These are phyloP conservation scores for Leptinotarsa peninsularis DNA, from an alignment of 2,888 invertebrate species.

Conservation along the genomic window DNA sequence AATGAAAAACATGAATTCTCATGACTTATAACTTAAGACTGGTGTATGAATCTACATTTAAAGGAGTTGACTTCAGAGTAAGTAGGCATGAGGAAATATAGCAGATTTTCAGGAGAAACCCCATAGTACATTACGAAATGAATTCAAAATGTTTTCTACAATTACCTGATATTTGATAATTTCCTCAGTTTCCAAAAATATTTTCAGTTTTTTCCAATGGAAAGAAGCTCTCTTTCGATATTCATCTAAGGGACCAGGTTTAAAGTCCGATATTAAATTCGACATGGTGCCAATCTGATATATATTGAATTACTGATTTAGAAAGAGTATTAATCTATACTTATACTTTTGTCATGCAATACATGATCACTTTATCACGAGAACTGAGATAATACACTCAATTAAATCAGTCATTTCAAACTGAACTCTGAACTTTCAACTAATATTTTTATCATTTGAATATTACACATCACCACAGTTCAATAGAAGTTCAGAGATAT, in stretches of 20 bases:
- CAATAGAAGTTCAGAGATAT: no score
- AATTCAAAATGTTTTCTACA: neutral
- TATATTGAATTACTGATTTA: neutral
- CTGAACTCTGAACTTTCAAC: neutral
- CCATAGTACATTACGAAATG: no score
- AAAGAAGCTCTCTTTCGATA: conserved; percentile 76
- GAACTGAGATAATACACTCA: neutral
- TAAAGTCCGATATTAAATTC: conserved; percentile 71
- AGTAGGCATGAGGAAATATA: no score
- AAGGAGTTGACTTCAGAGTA: no score
- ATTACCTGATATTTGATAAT: conserved; percentile 68
- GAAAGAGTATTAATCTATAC: neutral
- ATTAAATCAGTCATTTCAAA: neutral
- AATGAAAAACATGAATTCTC: no score
- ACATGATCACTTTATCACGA: neutral
- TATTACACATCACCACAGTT: no score
- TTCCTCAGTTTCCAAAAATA: conserved; percentile 69
- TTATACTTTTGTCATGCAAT: neutral
- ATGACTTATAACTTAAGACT: no score
- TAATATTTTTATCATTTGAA: no score
- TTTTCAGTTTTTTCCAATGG: conserved; percentile 74
- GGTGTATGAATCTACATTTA: no score
- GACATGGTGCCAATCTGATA: conserved; percentile 55
- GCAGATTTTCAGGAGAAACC: no score
- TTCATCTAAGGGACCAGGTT: conserved; percentile 73